These are phyloP conservation scores for Oreochromis tanganicae DNA, from an alignment of 2,113 vertebrate genomes.

Conservation along the genomic window DNA sequence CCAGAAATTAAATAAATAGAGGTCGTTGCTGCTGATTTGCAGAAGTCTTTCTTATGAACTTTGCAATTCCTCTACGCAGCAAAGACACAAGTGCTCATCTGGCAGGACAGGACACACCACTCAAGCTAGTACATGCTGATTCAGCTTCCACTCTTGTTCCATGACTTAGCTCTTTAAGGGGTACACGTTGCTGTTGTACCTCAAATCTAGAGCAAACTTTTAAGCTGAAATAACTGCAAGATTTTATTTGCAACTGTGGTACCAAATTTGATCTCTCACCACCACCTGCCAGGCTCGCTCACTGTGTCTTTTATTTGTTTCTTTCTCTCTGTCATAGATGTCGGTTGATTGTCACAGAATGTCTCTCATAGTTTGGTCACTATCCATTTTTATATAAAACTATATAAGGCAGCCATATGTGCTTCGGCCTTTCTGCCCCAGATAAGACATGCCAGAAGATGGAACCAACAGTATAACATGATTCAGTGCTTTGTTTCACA, in stretches of 20 bases:
- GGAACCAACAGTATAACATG: slow-evolving; percentile 52
- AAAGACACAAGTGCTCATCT: slow-evolving; percentile 11
- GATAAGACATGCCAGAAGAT: slow-evolving; percentile 65
- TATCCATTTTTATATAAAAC: slow-evolving; percentile 50
- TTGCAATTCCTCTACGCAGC: background rate
- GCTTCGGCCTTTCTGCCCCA: slow-evolving; percentile 48
- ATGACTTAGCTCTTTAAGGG: background rate
- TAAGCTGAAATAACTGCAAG: background rate
- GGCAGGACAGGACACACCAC: background rate
- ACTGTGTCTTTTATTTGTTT: background rate
- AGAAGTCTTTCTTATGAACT: background rate
- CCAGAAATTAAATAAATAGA: background rate
- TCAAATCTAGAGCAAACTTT: slow-evolving; percentile 27
- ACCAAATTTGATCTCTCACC: background rate
- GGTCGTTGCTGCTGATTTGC: background rate
- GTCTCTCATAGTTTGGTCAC: slow-evolving; percentile 16
- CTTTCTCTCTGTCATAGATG: background rate
- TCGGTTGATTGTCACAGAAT: slow-evolving; percentile 29
- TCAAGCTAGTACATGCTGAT: slow-evolving; percentile 6
- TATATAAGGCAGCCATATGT: slow-evolving; percentile 58
- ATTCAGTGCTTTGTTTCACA: slow-evolving; percentile 64
- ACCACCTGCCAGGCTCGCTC: background rate
- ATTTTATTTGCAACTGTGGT: background rate
- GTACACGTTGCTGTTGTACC: slow-evolving; percentile 4
- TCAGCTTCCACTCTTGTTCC: background rate